These are phyloP conservation scores for Halocaridina rubra DNA, from an alignment of 2,888 invertebrate genomes.

Conservation along the genomic window DNA sequence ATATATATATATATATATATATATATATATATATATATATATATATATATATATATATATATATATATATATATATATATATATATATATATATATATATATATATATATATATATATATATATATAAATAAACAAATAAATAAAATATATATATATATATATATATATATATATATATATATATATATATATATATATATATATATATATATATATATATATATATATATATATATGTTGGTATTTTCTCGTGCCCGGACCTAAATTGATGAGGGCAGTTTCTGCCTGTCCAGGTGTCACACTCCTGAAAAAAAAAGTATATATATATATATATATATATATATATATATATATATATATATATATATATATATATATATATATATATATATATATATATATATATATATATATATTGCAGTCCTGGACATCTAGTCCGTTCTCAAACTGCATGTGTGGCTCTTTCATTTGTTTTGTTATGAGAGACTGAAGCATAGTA, in stretches of 20 bases:
- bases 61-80: slow-evolving; percentile 8
- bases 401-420: background rate
- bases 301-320: background rate
- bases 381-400: background rate
- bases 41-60: slow-evolving; percentile 22
- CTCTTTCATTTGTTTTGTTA: no score
- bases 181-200: slow-evolving; percentile 24
- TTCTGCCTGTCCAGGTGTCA: no score
- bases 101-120: slow-evolving; percentile 16
- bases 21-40: slow-evolving; percentile 9
- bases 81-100: background rate
- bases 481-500: no score
- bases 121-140: background rate
- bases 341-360: background rate
- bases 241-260: no score
- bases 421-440: no score
- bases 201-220: slow-evolving; percentile 27
- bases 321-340: background rate
- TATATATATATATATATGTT: background rate
- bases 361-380: background rate
- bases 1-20: slow-evolving; percentile 3
- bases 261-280: no score
- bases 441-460: no score
- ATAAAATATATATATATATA: background rate
- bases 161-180: slow-evolving; percentile 20